phyloP scores from a whole-genome alignment of 2,888 invertebrate genomes.

The Idaea dimidiata region DNA sequence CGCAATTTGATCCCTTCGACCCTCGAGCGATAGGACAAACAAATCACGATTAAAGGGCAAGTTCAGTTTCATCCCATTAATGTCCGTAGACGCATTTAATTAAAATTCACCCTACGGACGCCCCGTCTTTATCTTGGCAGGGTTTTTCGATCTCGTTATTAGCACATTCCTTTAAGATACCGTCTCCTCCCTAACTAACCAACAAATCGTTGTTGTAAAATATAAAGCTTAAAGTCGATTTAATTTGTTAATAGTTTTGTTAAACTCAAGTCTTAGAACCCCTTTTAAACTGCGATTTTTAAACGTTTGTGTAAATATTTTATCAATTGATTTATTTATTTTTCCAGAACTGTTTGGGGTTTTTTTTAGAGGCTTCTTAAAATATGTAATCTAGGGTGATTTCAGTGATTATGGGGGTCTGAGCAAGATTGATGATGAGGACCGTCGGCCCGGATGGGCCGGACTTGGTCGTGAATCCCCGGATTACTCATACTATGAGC shows the following conservation, averaged over 20 bases:
- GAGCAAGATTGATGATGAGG: conserved; percentile 74
- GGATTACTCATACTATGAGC: conserved; percentile 53
- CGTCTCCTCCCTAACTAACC: conserved; percentile 35
- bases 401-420: conserved; percentile 73
- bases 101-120: conserved; percentile 71
- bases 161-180: conserved; percentile 43
- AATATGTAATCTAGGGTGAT: conserved; percentile 60
- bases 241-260: conserved; percentile 40
- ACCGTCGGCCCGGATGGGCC: conserved; percentile 40
- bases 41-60: conserved; percentile 72
- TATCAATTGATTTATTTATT: background rate
- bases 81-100: conserved; percentile 74
- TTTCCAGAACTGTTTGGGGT: background rate
- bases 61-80: conserved; percentile 76
- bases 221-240: conserved; percentile 29
- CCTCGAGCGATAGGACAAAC: conserved; percentile 64
- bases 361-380: background rate
- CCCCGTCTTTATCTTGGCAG: conserved; percentile 59
- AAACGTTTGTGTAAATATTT: background rate
- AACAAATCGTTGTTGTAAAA: conserved; percentile 37
- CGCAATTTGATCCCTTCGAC: conserved; percentile 40
- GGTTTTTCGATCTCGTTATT: conserved; percentile 72
- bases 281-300: conserved; percentile 10
- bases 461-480: conserved; percentile 57
- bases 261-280: conserved; percentile 14